These are phyloP conservation scores for Mizuhopecten yessoensis DNA, from an alignment of 1,140 invertebrate species.

Conservation along the genomic window DNA sequence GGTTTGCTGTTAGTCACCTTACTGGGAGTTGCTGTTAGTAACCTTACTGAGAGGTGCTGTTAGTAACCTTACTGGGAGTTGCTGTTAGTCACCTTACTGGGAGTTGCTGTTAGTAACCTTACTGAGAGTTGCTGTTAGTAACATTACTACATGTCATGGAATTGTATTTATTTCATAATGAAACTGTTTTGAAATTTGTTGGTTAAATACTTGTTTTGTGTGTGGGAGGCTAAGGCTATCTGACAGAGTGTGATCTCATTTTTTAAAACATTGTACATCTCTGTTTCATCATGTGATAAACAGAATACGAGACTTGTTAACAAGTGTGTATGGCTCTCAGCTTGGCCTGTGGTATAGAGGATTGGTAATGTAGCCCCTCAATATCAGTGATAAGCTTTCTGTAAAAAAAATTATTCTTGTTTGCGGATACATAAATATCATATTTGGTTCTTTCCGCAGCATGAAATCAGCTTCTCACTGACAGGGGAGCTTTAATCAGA, in stretches of 20 bases:
- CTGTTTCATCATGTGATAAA: neutral
- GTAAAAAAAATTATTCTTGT: neutral
- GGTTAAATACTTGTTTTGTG: too few relatives aligned
- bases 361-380: neutral
- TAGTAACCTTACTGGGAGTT: too few relatives aligned
- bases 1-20: too few relatives aligned
- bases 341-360: neutral
- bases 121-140: too few relatives aligned
- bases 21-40: too few relatives aligned
- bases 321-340: neutral
- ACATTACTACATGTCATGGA: too few relatives aligned
- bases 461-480: neutral
- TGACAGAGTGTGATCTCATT: neutral
- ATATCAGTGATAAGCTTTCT: neutral
- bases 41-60: too few relatives aligned
- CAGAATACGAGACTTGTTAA: slow-evolving; percentile 34
- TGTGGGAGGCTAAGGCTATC: too few relatives aligned
- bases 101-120: too few relatives aligned
- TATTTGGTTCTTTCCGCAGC: neutral
- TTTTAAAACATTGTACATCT: neutral
- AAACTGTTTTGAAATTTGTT: too few relatives aligned
- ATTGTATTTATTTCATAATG: too few relatives aligned
- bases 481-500: slow-evolving; percentile 19
- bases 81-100: too few relatives aligned
- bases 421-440: neutral